A percentile compares a stretch with the other conserved stretches of the same genome.
phyloP scores from a whole-genome alignment of 2,888 invertebrate species.

The Apotomis turbidana region DNA sequence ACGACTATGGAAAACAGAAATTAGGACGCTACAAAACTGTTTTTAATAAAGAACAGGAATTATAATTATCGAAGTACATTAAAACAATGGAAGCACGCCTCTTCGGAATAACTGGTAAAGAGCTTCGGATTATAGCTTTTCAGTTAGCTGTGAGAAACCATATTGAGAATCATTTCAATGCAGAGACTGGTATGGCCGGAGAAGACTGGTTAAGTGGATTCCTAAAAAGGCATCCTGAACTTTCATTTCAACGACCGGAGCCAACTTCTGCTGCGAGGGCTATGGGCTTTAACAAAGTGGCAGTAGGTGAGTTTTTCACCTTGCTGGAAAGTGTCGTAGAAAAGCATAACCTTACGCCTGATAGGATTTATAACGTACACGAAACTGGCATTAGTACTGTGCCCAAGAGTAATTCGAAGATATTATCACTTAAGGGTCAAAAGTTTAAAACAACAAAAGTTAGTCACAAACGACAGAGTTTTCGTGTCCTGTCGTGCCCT shows the following conservation, averaged over 20 bases:
- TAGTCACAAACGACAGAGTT: no score
- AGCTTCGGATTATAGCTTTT: neutral
- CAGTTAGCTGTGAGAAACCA: neutral
- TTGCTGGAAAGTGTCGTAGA: slow-evolving; percentile 32
- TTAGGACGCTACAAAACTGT: neutral
- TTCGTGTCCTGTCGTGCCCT: no score
- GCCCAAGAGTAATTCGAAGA: slow-evolving; percentile 47
- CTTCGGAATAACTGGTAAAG: neutral
- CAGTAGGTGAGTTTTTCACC: neutral
- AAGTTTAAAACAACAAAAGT: no score
- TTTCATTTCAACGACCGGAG: neutral
- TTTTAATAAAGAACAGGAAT: neutral
- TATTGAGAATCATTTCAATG: neutral
- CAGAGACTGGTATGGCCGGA: neutral
- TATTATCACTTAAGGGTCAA: slow-evolving; percentile 48
- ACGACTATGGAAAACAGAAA: neutral
- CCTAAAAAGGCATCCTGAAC: neutral
- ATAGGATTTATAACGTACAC: slow-evolving; percentile 53
- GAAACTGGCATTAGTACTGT: slow-evolving; percentile 52
- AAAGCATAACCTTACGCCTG: slow-evolving; percentile 48
- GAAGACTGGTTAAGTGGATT: neutral
- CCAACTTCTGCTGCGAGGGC: neutral
- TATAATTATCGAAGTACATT: neutral
- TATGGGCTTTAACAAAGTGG: neutral
- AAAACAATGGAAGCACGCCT: neutral